Percentiles rank a stretch among this genome's conserved stretches.
Conservation (phyloP, 2,888 invertebrate genomes). For the Apamea epomidion region DNA sequence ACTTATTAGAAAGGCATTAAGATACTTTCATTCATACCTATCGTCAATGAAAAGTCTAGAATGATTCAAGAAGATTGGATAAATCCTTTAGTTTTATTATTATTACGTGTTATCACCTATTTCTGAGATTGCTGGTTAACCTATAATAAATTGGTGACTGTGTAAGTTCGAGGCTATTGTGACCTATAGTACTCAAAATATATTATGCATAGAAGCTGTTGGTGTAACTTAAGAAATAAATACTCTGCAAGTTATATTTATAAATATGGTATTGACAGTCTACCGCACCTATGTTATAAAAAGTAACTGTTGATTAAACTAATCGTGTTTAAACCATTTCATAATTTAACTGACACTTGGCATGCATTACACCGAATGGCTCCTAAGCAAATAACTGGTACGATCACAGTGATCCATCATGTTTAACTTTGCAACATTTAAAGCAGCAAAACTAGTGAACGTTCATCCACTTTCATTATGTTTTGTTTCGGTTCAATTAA, state of each 20-base stretch:
- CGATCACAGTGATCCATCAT: constrained; percentile 38
- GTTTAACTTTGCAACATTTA: constrained; percentile 33
- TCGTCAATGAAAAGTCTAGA: background rate
- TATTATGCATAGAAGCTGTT: no score
- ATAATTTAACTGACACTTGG: background rate
- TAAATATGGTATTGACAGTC: background rate
- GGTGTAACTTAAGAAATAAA: no score
- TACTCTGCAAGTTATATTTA: no score
- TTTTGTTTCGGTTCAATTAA: constrained; percentile 53
- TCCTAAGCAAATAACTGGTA: constrained; percentile 19
- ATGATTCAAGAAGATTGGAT: background rate
- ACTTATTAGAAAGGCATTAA: background rate
- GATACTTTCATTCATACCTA: constrained; percentile 2
- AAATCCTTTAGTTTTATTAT: no score
- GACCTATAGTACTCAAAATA: no score
- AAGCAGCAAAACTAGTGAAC: constrained; percentile 40
- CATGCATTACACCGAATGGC: background rate
- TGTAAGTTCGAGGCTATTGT: no score
- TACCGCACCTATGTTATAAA: background rate
- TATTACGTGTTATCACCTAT: no score
- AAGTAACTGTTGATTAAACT: background rate
- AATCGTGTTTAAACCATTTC: background rate
- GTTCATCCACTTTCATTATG: constrained; percentile 49
- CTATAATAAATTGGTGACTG: no score
- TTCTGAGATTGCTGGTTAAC: no score